Evolutionary conservation across 2,888 invertebrate species (phyloP), one percentile per base, ranked within the genome.

Genomic region (Melikaiella ostensackeni): DNA sequence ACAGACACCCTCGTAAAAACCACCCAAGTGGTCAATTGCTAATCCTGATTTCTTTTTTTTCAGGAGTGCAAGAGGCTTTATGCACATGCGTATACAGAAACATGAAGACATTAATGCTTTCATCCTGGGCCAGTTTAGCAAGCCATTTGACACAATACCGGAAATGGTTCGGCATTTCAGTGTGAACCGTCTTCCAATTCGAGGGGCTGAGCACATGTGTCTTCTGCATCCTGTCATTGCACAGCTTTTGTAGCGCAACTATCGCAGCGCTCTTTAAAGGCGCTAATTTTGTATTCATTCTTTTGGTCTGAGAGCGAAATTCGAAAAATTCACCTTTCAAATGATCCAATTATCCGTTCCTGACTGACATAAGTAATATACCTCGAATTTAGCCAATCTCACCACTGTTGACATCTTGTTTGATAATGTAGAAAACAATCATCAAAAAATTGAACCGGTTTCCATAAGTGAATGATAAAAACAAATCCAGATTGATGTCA

Each of bases 191-290:
- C 94, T 99, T 85, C 98, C 98, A 73, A 98, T 99, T 77, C 94
- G 98, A 84, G 98, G 98, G 76, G 98, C 98, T 30, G 98, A 98
- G 91, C 98, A 98, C 92, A 98, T 99, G 96, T 97, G 97, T 90
- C 94, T 99, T 82, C 94, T 97, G 83, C 96, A 98, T 91, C 98
- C 98, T 74, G 95, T 98, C 80, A 96, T 96, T 88, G 97, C 96
- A 87, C 97, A 97, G 91, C 93, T 98, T 84, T 93, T 95, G 92
- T 94, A 93, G 91, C 91, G 90, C 86, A 88, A 89, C 87, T 90
- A 89, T 84, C 88, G 88, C 77, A 90, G 89, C 88, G 88, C 89
- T 83, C 86, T 88, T 80, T 89, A 89, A 79, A 88, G 86, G 87
- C 86, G 89, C 89, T 87, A 80, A 76, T 70, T 82, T 86, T 87